Evolutionary conservation across 2,888 invertebrate genomes (phyloP), one percentile per base, ranked within the genome.

Genomic region (Napeogenes inachia): DNA sequence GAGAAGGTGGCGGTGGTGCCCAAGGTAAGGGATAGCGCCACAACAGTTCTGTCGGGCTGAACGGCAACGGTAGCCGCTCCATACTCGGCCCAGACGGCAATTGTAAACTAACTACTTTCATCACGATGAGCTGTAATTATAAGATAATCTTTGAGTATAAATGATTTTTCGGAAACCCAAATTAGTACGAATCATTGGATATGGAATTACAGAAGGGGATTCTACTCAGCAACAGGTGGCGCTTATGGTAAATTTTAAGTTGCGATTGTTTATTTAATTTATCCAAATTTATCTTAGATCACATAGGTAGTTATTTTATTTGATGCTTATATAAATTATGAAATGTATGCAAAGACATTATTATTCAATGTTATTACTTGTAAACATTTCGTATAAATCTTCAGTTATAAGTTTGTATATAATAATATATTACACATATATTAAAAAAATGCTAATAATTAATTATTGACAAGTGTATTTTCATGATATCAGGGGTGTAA

Each of bases 11-110:
- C 65, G 92, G 93, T 56, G 92, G 93, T 65, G 95, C 94, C 80
- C 94, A 95, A 64, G 94, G 94, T 66, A 94, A 91, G 57, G 96
- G 96, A 82, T 97, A 97, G 79, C 97, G 93, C 97, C 97, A 97
- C 61, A 97, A 86, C 62, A 97, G 89, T 81, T 97, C 97, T 74
- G 94, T 93, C 35, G 95, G 93, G 91, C 94, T 95, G 84, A 97
- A 95, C 70, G 95, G 95, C 74, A 97, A 91, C 82, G 96, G 95
- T 72, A 95, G 89, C 76, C 95, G 93, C 87, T 95, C 94, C 93
- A 95, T 94, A 71, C 92, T 92, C 66, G 93, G 92, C 89, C 94
- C 93, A 73, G 94, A 93, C 79, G 94, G 93, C 89, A 94, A 81
- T 91, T 93, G 93, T 81, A 93, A 90, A 82, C 93, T 93, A 83